phyloP scores from a whole-genome alignment of 2,113 vertebrate species.

The Corythaixoides concolor region DNA sequence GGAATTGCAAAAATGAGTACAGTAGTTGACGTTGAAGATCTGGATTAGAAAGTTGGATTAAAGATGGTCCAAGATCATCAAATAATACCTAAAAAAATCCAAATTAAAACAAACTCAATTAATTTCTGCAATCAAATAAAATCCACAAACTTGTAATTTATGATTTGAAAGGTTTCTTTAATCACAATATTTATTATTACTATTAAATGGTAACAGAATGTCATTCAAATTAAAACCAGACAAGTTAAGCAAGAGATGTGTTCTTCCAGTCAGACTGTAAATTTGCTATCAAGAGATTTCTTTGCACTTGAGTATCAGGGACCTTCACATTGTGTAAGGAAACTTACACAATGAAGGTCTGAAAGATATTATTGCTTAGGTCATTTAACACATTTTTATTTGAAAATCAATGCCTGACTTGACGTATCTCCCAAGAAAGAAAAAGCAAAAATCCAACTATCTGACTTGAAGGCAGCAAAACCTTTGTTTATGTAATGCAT shows the following conservation, averaged over 20 bases:
- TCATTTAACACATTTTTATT: neutral
- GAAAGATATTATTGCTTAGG: neutral
- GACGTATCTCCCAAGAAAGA: neutral
- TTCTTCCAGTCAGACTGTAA: neutral
- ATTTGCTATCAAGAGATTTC: neutral
- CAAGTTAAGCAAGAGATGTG: neutral
- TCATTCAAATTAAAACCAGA: neutral
- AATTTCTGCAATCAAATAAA: neutral
- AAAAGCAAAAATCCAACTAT: neutral
- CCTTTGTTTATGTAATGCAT: neutral
- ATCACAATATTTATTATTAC: neutral
- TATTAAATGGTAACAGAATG: neutral
- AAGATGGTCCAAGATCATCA: conserved; percentile 90
- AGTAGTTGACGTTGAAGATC: conserved; percentile 79
- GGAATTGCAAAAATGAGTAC: conserved; percentile 85
- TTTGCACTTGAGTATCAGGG: neutral
- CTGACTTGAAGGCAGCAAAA: neutral
- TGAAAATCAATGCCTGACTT: neutral
- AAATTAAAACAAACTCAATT: neutral
- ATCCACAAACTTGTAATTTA: neutral
- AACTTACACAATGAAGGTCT: neutral
- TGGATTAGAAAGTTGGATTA: conserved; percentile 80
- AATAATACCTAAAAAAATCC: conserved; percentile 85
- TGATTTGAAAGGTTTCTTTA: no score
- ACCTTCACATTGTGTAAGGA: neutral